Conservation (phyloP, 2,113 vertebrate species). For the Platysternon megacephalum region DNA sequence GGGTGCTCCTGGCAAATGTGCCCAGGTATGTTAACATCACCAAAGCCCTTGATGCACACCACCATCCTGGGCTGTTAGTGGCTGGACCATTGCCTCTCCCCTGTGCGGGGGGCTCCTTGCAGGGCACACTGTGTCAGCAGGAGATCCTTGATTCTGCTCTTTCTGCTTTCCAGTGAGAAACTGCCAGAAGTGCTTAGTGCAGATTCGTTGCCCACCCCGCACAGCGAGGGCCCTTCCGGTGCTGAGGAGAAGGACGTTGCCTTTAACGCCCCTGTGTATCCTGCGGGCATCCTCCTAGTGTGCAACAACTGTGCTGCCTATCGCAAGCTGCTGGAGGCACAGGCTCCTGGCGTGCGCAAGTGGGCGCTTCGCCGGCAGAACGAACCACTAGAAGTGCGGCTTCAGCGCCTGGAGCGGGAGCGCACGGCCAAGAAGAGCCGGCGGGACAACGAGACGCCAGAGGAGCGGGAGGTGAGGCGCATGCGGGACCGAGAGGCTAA, state of each 20-base stretch:
- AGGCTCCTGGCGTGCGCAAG: conserved; percentile 85
- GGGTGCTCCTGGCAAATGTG: fast-evolving
- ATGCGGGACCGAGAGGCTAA: conserved; percentile 96
- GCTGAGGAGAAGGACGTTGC: conserved; percentile 75
- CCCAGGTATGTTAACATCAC: not conserved
- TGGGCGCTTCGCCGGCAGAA: conserved; percentile 94
- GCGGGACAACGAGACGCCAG: conserved; percentile 90
- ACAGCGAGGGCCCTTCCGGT: conserved; percentile 78
- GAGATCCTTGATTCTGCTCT: not conserved
- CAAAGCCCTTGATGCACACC: not conserved
- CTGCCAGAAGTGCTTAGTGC: conserved; percentile 91
- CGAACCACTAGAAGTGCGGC: conserved; percentile 88
- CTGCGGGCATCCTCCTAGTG: conserved; percentile 92
- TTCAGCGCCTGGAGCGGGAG: conserved; percentile 94
- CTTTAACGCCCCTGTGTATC: conserved; percentile 88
- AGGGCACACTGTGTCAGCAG: not conserved
- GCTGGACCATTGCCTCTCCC: not conserved
- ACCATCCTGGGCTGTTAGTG: not conserved
- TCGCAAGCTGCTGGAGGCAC: conserved; percentile 89
- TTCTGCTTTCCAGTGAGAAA: conserved; percentile 86
- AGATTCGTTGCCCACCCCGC: conserved; percentile 77
- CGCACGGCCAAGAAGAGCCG: conserved; percentile 96
- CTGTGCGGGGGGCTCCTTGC: not conserved
- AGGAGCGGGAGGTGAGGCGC: conserved; percentile 90
- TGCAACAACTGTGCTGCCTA: conserved; percentile 96